These are phyloP conservation scores for Blomia tropicalis DNA, from an alignment of 2,888 invertebrate genomes.

Conservation along the genomic window DNA sequence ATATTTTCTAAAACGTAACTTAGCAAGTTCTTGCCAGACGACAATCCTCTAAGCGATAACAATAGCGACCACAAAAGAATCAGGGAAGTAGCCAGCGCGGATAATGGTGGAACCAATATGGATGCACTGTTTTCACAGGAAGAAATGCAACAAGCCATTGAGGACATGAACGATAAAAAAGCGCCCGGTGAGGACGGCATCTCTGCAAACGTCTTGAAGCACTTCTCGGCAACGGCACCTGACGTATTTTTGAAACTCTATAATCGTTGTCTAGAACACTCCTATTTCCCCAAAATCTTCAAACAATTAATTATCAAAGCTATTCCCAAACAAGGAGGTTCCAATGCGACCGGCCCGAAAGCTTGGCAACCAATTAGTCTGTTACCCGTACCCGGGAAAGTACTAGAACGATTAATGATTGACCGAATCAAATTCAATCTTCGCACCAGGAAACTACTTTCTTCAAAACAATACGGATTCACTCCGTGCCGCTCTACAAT, in stretches of 20 bases:
- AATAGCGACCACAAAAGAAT: too few relatives aligned
- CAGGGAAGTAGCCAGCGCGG: too few relatives aligned
- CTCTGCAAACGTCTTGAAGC: neutral
- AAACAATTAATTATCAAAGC: neutral
- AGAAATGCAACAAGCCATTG: too few relatives aligned
- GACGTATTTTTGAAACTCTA: neutral
- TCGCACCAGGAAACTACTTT: neutral
- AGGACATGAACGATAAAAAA: neutral
- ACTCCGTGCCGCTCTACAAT: neutral
- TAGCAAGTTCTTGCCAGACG: too few relatives aligned
- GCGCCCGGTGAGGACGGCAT: neutral
- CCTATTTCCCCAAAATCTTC: neutral
- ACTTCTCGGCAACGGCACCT: neutral
- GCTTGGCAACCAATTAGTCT: neutral
- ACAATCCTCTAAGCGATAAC: too few relatives aligned
- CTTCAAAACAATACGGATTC: neutral
- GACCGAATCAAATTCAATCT: neutral
- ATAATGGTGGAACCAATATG: too few relatives aligned
- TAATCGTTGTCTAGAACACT: neutral
- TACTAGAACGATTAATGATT: neutral
- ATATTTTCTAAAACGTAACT: too few relatives aligned
- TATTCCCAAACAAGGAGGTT: neutral
- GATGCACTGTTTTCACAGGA: too few relatives aligned
- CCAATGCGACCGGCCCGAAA: neutral
- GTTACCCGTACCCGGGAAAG: neutral